Conservation (phyloP, 2,888 invertebrate species). For the Phanerotoma sp. region DNA sequence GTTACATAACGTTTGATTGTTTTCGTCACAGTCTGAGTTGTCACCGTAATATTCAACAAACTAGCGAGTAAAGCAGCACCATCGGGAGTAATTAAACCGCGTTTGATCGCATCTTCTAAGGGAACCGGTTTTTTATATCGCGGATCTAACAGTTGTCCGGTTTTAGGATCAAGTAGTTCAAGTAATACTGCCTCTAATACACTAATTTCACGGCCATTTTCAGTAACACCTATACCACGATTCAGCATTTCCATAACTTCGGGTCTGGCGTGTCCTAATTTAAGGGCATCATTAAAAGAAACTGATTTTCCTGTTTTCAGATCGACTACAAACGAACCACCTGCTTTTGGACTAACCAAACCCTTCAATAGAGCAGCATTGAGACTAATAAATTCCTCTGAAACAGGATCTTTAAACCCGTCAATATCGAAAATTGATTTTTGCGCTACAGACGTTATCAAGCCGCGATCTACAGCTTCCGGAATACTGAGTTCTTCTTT, state of each 20-base stretch:
- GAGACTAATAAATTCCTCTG: conserved; percentile 80
- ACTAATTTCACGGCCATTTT: conserved; percentile 73
- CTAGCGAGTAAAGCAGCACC: conserved; percentile 85
- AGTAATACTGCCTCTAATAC: conserved; percentile 88
- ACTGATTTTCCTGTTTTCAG: conserved; percentile 74
- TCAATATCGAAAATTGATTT: conserved; percentile 91
- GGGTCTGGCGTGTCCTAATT: conserved; percentile 76
- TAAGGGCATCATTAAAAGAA: conserved; percentile 77
- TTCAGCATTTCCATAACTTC: conserved; percentile 85
- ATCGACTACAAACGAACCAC: conserved; percentile 72
- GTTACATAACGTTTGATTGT: conserved; percentile 81
- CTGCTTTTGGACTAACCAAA: conserved; percentile 72
- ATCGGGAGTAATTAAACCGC: conserved; percentile 81
- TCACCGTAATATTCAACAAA: conserved; percentile 83
- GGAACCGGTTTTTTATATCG: conserved; percentile 72
- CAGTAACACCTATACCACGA: conserved; percentile 78
- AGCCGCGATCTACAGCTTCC: conserved; percentile 87
- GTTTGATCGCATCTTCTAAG: conserved; percentile 82
- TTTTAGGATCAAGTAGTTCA: conserved; percentile 83
- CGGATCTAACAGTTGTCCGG: conserved; percentile 81
- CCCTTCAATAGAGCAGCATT: conserved; percentile 79
- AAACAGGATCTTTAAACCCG: conserved; percentile 81
- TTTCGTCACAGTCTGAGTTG: conserved; percentile 83
- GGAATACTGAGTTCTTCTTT: conserved; percentile 71
- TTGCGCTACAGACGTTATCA: conserved; percentile 83